phyloP scores from a whole-genome alignment of 1,140 invertebrate species.

The Drosophila willistoni region DNA sequence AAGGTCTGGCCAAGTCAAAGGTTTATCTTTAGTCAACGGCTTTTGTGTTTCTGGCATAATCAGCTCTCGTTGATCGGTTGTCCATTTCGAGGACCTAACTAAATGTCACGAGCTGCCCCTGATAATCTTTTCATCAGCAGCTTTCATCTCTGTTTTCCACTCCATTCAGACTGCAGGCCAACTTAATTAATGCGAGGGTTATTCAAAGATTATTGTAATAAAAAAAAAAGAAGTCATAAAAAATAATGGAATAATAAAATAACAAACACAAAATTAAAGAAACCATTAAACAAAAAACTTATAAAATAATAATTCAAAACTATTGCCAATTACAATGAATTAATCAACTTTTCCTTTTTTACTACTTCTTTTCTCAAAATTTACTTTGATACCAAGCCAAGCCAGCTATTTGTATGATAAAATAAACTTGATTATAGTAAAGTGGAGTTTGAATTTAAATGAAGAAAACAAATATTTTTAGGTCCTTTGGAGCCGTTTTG shows the following conservation, averaged over 20 bases:
- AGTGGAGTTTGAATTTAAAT: no score
- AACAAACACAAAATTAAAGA: no score
- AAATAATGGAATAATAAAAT: not conserved
- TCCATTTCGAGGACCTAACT: conserved; percentile 22
- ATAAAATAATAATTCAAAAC: no score
- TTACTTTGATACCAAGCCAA: no score
- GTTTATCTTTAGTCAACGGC: conserved; percentile 77
- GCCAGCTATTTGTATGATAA: no score
- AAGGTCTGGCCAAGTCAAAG: conserved; percentile 64
- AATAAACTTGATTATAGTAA: no score
- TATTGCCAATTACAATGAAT: no score
- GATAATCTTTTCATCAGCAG: not conserved
- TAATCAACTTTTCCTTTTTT: no score
- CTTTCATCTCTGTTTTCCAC: not conserved
- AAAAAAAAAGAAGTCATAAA: not conserved
- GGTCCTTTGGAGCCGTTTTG: no score
- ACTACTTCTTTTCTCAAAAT: no score
- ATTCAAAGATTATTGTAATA: not conserved
- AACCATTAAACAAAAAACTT: no score
- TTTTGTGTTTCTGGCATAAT: conserved; percentile 68
- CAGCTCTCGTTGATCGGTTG: conserved; percentile 62
- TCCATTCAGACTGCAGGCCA: not conserved
- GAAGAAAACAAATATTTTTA: no score
- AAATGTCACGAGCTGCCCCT: conserved; percentile 5
- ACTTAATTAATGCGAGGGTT: not conserved